Evolutionary conservation across 2,888 invertebrate genomes (phyloP).

Genomic region (Listrodromus nycthemerus): DNA sequence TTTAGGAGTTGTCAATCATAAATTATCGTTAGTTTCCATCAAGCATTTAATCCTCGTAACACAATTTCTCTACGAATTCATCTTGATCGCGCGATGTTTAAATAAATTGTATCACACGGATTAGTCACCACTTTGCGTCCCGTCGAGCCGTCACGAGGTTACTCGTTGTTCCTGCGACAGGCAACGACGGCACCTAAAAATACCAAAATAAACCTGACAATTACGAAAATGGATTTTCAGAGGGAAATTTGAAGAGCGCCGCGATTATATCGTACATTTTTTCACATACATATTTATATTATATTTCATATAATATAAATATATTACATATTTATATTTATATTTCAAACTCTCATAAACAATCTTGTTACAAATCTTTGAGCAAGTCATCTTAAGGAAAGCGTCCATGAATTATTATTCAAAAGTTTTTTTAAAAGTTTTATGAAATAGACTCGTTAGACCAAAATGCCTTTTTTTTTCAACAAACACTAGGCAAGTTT

Average conservation of each 20-base stretch:
- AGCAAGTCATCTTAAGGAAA: neutral
- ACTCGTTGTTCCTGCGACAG: constrained; percentile 24
- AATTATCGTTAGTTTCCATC: neutral
- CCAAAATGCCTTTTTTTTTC: neutral
- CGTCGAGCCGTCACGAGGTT: constrained; percentile 57
- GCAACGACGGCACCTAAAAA: constrained; percentile 15
- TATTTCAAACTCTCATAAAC: too few relatives aligned
- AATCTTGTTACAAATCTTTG: neutral
- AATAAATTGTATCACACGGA: constrained; percentile 21
- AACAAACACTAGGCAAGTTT: too few relatives aligned
- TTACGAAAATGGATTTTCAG: neutral
- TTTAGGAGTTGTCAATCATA: neutral
- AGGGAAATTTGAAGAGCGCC: too few relatives aligned
- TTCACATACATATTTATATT: too few relatives aligned
- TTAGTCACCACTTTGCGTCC: constrained; percentile 38
- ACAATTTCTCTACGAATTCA: neutral
- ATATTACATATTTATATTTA: too few relatives aligned
- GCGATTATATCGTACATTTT: too few relatives aligned
- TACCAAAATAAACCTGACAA: constrained; percentile 37
- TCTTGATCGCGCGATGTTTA: neutral
- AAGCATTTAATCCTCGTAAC: neutral
- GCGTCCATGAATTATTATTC: too few relatives aligned
- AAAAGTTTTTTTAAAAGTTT: too few relatives aligned
- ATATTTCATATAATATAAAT: too few relatives aligned
- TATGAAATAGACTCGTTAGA: too few relatives aligned